These are phyloP conservation scores for Orcinus orca DNA, from an alignment of 2,113 vertebrate species.

Conservation along the genomic window DNA sequence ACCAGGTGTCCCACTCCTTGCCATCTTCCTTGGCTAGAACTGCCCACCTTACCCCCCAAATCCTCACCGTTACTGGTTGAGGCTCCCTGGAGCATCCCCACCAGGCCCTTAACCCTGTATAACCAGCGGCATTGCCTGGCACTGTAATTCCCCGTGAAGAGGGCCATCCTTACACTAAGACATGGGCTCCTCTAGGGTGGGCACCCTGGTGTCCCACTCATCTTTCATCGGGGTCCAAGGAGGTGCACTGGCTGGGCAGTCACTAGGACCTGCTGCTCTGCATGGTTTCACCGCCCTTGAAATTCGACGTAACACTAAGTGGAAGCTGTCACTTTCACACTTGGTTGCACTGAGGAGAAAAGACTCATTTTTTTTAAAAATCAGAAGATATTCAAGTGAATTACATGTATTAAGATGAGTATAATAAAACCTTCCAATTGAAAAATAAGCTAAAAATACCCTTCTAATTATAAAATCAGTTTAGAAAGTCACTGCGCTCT, in stretches of 20 bases:
- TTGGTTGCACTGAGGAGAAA: background rate
- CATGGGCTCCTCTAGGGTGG: background rate
- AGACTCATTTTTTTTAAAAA: background rate
- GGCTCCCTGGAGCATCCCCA: accelerated
- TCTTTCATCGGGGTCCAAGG: background rate
- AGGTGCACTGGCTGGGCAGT: accelerated
- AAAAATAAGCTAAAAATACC: conserved; percentile 74
- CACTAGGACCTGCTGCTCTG: background rate
- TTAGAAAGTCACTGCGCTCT: conserved; percentile 62
- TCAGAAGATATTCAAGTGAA: conserved; percentile 36
- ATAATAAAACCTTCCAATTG: conserved; percentile 49
- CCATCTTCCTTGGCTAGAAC: background rate
- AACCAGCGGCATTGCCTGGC: background rate
- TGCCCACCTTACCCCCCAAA: background rate
- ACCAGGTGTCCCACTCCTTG: accelerated
- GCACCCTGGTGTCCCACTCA: background rate
- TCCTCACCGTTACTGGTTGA: background rate
- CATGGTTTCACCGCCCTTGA: accelerated
- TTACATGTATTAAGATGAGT: conserved; percentile 32
- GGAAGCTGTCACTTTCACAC: background rate
- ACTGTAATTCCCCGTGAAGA: accelerated
- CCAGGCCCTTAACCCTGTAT: background rate
- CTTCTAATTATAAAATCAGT: conserved; percentile 62
- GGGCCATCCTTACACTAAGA: background rate
- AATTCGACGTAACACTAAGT: accelerated